A percentile compares a stretch with the other conserved stretches of the same genome.
phyloP scores from a whole-genome alignment of 1,140 invertebrate genomes.

The Cardiocondyla obscurior region DNA sequence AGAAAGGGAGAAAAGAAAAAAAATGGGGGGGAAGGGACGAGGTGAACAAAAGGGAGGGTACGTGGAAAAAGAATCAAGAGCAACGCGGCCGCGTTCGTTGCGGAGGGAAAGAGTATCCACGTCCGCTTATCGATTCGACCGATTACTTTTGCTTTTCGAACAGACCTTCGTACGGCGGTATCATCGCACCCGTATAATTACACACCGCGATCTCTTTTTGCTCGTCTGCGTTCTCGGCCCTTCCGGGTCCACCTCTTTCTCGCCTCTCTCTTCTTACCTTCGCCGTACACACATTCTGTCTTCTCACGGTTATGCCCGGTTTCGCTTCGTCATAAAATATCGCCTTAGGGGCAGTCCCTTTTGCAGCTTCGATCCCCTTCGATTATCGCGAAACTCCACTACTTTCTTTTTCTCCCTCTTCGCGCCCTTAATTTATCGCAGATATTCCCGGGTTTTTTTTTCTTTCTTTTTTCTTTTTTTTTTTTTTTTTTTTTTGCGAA shows the following conservation, averaged over 20 bases:
- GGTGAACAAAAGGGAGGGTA: not conserved
- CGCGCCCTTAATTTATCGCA: constrained; percentile 35
- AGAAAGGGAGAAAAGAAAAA: not conserved
- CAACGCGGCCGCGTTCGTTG: not conserved
- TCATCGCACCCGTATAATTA: constrained; percentile 44
- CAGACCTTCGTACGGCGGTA: constrained; percentile 16
- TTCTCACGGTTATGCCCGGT: constrained; percentile 16
- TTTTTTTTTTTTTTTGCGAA: not conserved
- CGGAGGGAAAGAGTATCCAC: not conserved
- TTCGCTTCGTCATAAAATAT: constrained; percentile 39
- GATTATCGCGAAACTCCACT: constrained; percentile 40
- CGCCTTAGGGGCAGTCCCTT: not conserved
- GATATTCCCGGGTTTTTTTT: not conserved
- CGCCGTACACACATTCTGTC: not conserved
- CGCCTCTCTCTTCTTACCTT: not conserved
- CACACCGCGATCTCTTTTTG: not conserved
- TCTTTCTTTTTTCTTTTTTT: not conserved
- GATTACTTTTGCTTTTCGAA: constrained; percentile 45
- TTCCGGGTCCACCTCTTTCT: not conserved
- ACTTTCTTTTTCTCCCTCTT: not conserved
- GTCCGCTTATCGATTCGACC: constrained; percentile 37
- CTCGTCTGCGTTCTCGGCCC: not conserved
- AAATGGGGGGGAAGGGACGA: too few relatives aligned
- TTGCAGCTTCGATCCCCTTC: not conserved
- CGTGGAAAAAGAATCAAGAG: not conserved